Base-by-base conservation (phyloP, 37 sponge, comb jelly and placozoan genomes). In the Dysidea cf. avara region DNA sequence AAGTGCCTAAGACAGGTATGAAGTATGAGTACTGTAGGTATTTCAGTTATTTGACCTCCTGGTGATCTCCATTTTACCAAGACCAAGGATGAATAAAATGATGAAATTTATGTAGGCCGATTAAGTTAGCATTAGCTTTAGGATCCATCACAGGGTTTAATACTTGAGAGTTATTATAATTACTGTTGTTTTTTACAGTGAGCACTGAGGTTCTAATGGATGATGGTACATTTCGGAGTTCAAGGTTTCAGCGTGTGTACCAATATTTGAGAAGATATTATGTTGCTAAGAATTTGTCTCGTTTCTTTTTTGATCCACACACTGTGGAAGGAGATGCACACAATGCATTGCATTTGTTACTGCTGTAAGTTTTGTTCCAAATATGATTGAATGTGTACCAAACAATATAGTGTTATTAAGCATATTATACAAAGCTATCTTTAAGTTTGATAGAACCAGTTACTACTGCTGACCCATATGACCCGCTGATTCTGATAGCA, bases 181-280 rank as follows among this genome's bases (percentile, higher is more conserved):
- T n/a, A n/a, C n/a, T n/a, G n/a, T n/a, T n/a, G n/a, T n/a, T n/a
- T n/a, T n/a, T n/a, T 31, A 28, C 56, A 76, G 77, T 40, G 52
- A 1, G 52, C n/a, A 56, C 58, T 7, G 3, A 48, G 20, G 57
- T 83, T 0, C 31, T 61, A 17, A 83, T 89, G 76, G 90, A 89
- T 54, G 69, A 74, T 0, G 52, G 74, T 20, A 68, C 82, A 61
- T 77, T 87, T 61, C 25, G 43, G 14, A 69, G 76, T 40, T 75
- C 66, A 3, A 38, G 58, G 1, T 87, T 55, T 66, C 94, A 93
- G 56, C 64, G 85, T 56, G 86, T 81, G 17, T 87, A 66, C 52
- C 86, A 81, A 65, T 93, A 93, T 39, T 66, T 93, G 26, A 37
- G 39, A 26, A 48, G 69, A 0, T 77, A 80, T 39, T 53, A 32